A percentile compares a stretch with the other conserved stretches of the same genome.
Evolutionary conservation across 2,888 invertebrate species (phyloP).

Genomic region (Platycnemis pennipes): DNA sequence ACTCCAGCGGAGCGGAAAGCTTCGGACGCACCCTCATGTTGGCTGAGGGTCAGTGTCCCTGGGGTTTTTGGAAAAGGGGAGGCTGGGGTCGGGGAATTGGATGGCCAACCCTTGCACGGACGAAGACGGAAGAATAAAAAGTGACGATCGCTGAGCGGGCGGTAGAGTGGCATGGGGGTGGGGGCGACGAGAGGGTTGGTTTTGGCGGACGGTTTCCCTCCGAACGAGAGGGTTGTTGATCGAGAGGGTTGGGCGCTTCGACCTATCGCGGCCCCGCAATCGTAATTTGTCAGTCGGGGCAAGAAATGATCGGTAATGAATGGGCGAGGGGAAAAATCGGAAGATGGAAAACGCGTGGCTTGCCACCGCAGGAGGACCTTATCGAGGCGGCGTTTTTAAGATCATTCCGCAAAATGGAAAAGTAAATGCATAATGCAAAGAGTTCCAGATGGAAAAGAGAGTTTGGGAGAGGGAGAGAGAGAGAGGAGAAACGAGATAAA

Average conservation of each 20-base stretch:
- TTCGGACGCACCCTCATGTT: conserved; percentile 17
- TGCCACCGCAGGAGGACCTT: neutral
- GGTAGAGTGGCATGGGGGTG: neutral
- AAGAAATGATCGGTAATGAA: conserved; percentile 22
- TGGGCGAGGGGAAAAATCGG: neutral
- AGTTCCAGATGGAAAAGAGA: neutral
- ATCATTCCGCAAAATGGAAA: neutral
- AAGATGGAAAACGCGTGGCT: neutral
- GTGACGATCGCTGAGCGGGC: neutral
- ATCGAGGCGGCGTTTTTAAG: neutral
- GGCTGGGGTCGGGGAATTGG: neutral
- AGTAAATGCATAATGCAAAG: neutral
- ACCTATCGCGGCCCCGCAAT: neutral
- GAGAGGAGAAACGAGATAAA: neutral
- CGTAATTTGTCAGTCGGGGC: neutral
- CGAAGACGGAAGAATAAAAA: conserved; percentile 17
- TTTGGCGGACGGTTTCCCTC: neutral
- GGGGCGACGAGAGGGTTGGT: neutral
- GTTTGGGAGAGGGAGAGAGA: neutral
- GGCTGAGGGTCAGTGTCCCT: conserved; percentile 1
- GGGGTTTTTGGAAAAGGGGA: neutral
- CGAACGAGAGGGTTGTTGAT: neutral
- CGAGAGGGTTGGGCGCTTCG: neutral
- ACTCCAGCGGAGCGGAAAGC: conserved; percentile 49
- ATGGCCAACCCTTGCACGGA: neutral